Percentiles rank a stretch among this genome's conserved stretches.
phyloP scores from a whole-genome alignment of 30 jellyfish, hydroid and myxozoan species.

The Sanderia malayensis region DNA sequence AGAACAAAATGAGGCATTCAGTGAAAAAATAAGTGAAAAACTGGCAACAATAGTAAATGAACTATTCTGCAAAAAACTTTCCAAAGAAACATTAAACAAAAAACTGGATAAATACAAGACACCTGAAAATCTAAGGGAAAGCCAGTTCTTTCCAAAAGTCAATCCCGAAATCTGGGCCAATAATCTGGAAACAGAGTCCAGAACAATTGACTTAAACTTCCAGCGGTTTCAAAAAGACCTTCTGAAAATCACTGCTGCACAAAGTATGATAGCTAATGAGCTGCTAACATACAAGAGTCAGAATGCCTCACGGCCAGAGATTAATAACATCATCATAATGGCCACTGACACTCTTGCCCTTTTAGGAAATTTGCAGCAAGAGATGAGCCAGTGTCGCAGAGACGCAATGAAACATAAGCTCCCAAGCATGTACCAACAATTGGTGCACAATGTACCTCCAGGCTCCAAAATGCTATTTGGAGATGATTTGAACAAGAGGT shows the following conservation, averaged over 20 bases:
- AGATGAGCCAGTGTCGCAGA: slow-evolving; percentile 10
- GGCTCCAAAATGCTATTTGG: slow-evolving; percentile 21
- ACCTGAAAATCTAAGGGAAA: background rate
- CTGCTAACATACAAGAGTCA: slow-evolving; percentile 7
- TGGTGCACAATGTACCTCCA: slow-evolving; percentile 20
- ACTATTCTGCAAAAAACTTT: slow-evolving; percentile 8
- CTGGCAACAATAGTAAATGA: slow-evolving; percentile 23
- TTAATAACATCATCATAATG: slow-evolving; percentile 1
- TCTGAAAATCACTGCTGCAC: slow-evolving; percentile 12
- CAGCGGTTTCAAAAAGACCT: slow-evolving; percentile 5
- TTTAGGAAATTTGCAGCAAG: slow-evolving; percentile 22
- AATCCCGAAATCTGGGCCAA: slow-evolving; percentile 33
- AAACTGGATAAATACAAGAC: background rate
- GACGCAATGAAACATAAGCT: slow-evolving; percentile 5
- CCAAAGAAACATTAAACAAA: slow-evolving; percentile 7
- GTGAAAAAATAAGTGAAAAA: slow-evolving; percentile 11
- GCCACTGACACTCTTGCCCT: slow-evolving; percentile 29
- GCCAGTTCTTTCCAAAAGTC: slow-evolving; percentile 18
- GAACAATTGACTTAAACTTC: slow-evolving; percentile 7
- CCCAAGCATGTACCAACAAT: slow-evolving; percentile 9
- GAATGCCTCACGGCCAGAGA: background rate
- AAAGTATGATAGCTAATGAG: slow-evolving; percentile 11
- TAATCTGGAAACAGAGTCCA: slow-evolving; percentile 16
- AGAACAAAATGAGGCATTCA: slow-evolving; percentile 11
- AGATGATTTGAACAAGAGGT: slow-evolving; percentile 20